phyloP scores from a whole-genome alignment of 2,113 vertebrate species.

The Salvelinus namaycush region DNA sequence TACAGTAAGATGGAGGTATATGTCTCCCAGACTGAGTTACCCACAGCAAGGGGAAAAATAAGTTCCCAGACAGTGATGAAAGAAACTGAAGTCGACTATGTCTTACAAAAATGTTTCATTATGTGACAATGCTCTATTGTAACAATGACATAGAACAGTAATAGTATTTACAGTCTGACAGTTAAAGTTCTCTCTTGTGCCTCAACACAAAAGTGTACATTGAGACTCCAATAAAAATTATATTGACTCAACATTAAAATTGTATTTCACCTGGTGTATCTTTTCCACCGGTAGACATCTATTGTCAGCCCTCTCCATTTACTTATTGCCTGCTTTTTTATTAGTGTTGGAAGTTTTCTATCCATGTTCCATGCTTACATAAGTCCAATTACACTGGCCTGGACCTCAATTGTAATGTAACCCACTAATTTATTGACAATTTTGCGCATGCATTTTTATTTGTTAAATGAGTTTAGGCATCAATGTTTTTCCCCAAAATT shows the following conservation, averaged over 20 bases:
- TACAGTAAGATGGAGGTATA: no score
- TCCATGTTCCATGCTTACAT: no score
- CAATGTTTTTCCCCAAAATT: no score
- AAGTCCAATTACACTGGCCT: slow-evolving; percentile 28
- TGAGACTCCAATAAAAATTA: not conserved
- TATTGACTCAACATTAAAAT: slow-evolving; percentile 47
- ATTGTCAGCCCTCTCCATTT: slow-evolving; percentile 37
- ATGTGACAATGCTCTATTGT: no score
- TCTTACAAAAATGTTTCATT: no score
- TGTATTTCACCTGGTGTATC: no score
- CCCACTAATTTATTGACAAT: slow-evolving; percentile 48
- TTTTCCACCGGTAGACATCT: slow-evolving; percentile 15
- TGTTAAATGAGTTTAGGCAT: slow-evolving; percentile 21
- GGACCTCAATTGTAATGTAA: slow-evolving; percentile 26
- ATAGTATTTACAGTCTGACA: no score
- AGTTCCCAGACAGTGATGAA: no score
- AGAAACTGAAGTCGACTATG: no score
- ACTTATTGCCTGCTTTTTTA: slow-evolving; percentile 29
- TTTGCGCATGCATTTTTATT: slow-evolving; percentile 43
- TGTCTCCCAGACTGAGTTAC: no score
- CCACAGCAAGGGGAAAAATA: no score
- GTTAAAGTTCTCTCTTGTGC: slow-evolving; percentile 37
- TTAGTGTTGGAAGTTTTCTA: slow-evolving; percentile 11
- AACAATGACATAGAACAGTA: no score
- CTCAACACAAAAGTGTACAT: not conserved